A percentile compares a stretch with the other conserved stretches of the same genome.
Conservation (phyloP, 2,113 vertebrate genomes). For the Oncorhynchus gorbuscha region DNA sequence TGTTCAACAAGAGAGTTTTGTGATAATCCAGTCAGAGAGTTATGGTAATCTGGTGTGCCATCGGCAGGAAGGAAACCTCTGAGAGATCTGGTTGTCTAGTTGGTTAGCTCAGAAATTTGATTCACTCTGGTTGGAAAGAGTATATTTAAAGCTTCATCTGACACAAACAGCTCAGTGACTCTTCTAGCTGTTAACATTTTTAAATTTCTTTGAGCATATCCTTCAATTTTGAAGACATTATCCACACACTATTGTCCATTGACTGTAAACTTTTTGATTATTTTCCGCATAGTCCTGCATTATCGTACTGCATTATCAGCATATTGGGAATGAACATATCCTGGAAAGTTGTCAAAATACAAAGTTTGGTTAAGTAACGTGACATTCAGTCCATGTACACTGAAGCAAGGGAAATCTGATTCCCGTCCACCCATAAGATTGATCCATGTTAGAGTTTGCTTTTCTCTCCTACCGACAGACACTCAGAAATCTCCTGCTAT, state of each 20-base stretch:
- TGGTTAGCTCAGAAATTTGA: too few relatives aligned
- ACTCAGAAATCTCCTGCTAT: constrained; percentile 56
- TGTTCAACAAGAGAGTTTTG: constrained; percentile 57
- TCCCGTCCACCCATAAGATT: constrained; percentile 62
- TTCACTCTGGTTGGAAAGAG: too few relatives aligned
- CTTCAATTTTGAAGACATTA: not conserved
- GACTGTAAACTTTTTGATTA: not conserved
- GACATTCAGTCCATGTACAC: constrained; percentile 63
- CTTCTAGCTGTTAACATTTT: not conserved
- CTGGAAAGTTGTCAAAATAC: constrained; percentile 52
- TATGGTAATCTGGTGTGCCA: constrained; percentile 34
- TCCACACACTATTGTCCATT: not conserved
- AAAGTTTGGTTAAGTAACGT: constrained; percentile 51
- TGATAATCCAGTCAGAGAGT: constrained; percentile 56
- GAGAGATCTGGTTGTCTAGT: too few relatives aligned
- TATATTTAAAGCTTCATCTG: not conserved
- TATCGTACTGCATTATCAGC: not conserved
- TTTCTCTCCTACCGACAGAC: constrained; percentile 38
- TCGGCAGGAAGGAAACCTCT: constrained; percentile 17
- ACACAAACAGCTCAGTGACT: not conserved
- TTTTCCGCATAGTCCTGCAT: not conserved
- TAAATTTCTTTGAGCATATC: not conserved
- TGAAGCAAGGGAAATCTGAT: constrained; percentile 68
- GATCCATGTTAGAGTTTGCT: constrained; percentile 59
- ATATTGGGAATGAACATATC: not conserved